phyloP scores from a whole-genome alignment of 2,888 invertebrate species.

The Trichogramma evanescens region DNA sequence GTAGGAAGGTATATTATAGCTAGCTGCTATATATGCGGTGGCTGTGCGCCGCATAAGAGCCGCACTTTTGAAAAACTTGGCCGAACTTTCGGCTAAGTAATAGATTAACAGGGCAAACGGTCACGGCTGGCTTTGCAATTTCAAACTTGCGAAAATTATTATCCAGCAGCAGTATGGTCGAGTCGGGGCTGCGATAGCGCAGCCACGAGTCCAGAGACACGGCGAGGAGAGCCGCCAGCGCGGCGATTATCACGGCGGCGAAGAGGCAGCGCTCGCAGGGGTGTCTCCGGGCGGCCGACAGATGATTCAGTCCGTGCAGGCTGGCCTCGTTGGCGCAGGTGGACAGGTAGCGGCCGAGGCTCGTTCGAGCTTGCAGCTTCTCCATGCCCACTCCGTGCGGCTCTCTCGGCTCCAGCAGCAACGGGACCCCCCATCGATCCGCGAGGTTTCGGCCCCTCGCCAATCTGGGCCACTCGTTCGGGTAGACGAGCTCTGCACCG shows the following conservation, averaged over 20 bases:
- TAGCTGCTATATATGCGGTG: too few species aligned
- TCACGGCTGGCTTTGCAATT: slow-evolving; percentile 62
- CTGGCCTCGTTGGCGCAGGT: slow-evolving; percentile 30
- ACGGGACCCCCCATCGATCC: background rate
- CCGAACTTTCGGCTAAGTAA: slow-evolving; percentile 50
- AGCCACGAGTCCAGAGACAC: slow-evolving; percentile 31
- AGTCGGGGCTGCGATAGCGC: slow-evolving; percentile 27
- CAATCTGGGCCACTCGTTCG: background rate
- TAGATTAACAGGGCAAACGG: slow-evolving; percentile 58
- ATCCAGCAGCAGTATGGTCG: slow-evolving; percentile 29
- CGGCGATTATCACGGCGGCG: slow-evolving; percentile 24
- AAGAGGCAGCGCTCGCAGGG: slow-evolving; percentile 30
- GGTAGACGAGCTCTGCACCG: background rate
- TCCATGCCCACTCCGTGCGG: slow-evolving; percentile 27
- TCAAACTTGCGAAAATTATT: slow-evolving; percentile 40
- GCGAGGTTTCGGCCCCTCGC: background rate
- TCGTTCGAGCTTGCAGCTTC: slow-evolving; percentile 26
- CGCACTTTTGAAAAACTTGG: slow-evolving; percentile 21
- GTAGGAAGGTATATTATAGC: too few species aligned
- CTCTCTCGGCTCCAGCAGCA: slow-evolving; percentile 5
- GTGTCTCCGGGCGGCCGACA: slow-evolving; percentile 33
- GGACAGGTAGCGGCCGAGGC: slow-evolving; percentile 27
- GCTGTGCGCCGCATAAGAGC: background rate
- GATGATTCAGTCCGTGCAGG: slow-evolving; percentile 35
- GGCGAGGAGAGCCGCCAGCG: slow-evolving; percentile 24